A percentile compares a stretch with the other conserved stretches of the same genome.
Conservation (phyloP, 2,888 invertebrate genomes). For the Drosophila prostipennis region DNA sequence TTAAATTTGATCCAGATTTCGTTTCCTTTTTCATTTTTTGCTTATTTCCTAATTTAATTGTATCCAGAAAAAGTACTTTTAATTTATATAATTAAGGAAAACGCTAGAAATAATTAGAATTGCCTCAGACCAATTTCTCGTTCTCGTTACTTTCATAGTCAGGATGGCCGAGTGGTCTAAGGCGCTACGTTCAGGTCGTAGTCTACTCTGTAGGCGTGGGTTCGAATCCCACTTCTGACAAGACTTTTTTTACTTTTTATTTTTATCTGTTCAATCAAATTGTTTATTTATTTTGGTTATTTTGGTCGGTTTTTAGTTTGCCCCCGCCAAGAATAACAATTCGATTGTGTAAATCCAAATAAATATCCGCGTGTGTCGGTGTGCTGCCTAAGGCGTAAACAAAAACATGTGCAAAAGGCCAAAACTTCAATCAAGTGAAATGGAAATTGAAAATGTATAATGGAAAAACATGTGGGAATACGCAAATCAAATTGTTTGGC, state of each 20-base stretch:
- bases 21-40: neutral
- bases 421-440: slow-evolving; percentile 53
- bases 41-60: neutral
- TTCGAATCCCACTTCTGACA: slow-evolving; percentile 82
- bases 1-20: neutral
- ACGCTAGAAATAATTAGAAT: neutral
- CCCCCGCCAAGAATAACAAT: slow-evolving; percentile 23
- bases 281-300: slow-evolving; percentile 27
- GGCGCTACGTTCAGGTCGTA: slow-evolving; percentile 82
- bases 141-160: slow-evolving; percentile 9
- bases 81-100: slow-evolving; percentile 6
- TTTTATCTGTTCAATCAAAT: slow-evolving; percentile 19
- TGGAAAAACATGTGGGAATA: slow-evolving; percentile 38
- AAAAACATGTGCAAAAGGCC: slow-evolving; percentile 51
- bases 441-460: slow-evolving; percentile 43
- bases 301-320: slow-evolving; percentile 27
- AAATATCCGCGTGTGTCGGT: slow-evolving; percentile 21
- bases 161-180: slow-evolving; percentile 83
- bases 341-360: slow-evolving; percentile 22
- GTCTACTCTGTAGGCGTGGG: slow-evolving; percentile 82
- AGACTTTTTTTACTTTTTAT: slow-evolving; percentile 34
- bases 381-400: slow-evolving; percentile 38
- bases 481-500: slow-evolving; percentile 33
- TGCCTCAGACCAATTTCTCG: neutral
- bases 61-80: neutral